Percentiles rank a stretch among this genome's conserved stretches.
Conservation (phyloP, 2,888 invertebrate genomes). For the Altica lythri region DNA sequence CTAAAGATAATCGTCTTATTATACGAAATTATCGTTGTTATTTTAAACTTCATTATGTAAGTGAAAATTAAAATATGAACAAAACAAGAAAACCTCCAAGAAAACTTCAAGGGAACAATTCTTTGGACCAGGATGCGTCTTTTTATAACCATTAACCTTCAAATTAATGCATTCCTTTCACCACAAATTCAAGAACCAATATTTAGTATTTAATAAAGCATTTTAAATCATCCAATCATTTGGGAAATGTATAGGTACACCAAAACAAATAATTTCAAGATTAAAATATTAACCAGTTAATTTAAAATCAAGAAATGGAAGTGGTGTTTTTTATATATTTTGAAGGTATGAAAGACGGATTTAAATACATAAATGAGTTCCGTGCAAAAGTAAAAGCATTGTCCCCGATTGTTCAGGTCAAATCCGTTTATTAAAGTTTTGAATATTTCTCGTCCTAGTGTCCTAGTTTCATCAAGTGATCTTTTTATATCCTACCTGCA, state of each 20-base stretch:
- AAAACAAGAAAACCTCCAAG: conserved; percentile 25
- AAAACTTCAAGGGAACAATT: conserved; percentile 30
- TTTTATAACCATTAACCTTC: conserved; percentile 49
- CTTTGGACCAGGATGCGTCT: conserved; percentile 49
- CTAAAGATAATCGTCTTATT: too few species aligned
- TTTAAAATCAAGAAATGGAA: too few species aligned
- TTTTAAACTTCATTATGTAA: too few species aligned
- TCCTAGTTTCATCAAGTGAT: conserved; percentile 27
- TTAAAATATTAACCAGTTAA: too few species aligned
- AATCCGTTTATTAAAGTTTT: conserved; percentile 47
- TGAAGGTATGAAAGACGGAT: conserved; percentile 31
- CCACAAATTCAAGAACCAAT: conserved; percentile 29
- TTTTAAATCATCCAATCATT: neutral
- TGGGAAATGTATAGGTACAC: neutral
- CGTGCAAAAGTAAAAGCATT: conserved; percentile 50
- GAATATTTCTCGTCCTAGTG: conserved; percentile 38
- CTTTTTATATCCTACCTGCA: conserved; percentile 51
- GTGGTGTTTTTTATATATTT: conserved; percentile 22
- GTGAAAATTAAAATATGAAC: too few species aligned
- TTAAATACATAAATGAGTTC: conserved; percentile 32
- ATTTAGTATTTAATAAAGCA: too few species aligned
- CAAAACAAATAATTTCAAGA: too few species aligned
- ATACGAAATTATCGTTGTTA: too few species aligned
- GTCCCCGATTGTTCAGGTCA: conserved; percentile 49
- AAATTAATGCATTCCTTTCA: conserved; percentile 45